These are phyloP conservation scores for Dynastes tityus DNA, from an alignment of 2,888 invertebrate genomes.

Conservation along the genomic window DNA sequence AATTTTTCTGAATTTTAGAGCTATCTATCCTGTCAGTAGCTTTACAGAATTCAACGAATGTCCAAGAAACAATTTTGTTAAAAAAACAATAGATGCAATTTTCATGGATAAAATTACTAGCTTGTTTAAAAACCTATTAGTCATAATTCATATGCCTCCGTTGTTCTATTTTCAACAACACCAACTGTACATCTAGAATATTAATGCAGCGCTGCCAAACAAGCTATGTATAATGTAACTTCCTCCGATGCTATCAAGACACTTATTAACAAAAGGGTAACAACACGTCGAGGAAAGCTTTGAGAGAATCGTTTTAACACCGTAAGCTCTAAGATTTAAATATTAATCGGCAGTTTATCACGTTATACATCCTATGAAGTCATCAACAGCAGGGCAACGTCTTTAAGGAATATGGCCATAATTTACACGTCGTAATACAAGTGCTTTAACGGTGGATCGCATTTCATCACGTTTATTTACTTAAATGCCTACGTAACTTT, in stretches of 20 bases:
- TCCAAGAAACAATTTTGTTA: too few species aligned
- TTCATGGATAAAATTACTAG: too few species aligned
- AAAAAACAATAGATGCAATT: too few species aligned
- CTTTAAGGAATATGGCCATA: slow-evolving; percentile 26
- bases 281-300: slow-evolving; percentile 26
- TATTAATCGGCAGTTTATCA: slow-evolving; percentile 49
- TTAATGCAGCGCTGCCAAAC: neutral
- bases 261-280: slow-evolving; percentile 41
- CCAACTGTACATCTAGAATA: neutral
- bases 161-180: neutral
- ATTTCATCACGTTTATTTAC: slow-evolving; percentile 21
- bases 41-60: too few species aligned
- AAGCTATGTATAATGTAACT: neutral
- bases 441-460: neutral
- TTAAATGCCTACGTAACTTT: slow-evolving; percentile 11
- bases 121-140: too few species aligned
- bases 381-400: slow-evolving; percentile 12
- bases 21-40: too few species aligned
- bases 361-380: slow-evolving; percentile 41
- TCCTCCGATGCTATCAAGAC: slow-evolving; percentile 37
- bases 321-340: slow-evolving; percentile 28
- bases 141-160: neutral
- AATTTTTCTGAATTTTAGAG: too few species aligned
- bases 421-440: slow-evolving; percentile 27
- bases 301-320: slow-evolving; percentile 38